Evolutionary conservation across 2,888 invertebrate genomes (phyloP).

Genomic region (Leptothorax acervorum): DNA sequence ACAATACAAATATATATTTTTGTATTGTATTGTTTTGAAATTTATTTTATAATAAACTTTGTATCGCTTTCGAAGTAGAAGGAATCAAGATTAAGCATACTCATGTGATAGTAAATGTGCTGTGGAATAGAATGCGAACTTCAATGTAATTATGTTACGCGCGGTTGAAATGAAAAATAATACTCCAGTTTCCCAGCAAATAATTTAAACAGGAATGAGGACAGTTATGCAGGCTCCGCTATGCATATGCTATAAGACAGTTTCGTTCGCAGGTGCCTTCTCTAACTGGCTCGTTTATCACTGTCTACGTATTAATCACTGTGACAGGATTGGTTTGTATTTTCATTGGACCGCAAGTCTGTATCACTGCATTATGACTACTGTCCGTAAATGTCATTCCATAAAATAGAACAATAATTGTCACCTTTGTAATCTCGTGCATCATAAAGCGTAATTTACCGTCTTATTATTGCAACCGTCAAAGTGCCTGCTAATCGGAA

Average conservation of each 20-base stretch:
- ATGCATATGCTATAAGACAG: constrained; percentile 44
- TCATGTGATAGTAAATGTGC: constrained; percentile 3
- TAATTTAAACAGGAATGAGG: constrained; percentile 50
- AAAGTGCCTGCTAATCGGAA: constrained; percentile 70
- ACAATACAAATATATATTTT: background rate
- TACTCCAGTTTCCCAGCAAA: constrained; percentile 49
- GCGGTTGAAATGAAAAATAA: constrained; percentile 21
- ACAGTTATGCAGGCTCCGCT: constrained; percentile 61
- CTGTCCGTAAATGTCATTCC: constrained; percentile 17
- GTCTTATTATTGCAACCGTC: constrained; percentile 32
- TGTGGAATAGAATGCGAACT: background rate
- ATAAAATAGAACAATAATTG: constrained; percentile 42
- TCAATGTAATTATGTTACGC: background rate
- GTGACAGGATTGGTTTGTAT: constrained; percentile 45
- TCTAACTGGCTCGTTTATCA: constrained; percentile 45
- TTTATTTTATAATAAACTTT: background rate
- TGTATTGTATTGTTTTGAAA: background rate
- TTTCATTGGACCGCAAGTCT: constrained; percentile 20
- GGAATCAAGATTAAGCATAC: background rate
- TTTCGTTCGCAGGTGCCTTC: constrained; percentile 42
- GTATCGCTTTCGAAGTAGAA: background rate
- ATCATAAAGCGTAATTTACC: constrained; percentile 27
- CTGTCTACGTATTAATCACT: constrained; percentile 46
- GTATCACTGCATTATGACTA: constrained; percentile 16
- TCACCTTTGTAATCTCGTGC: background rate